Evolutionary conservation across 1,140 invertebrate genomes (phyloP).

Genomic region (Drosophila asahinai): DNA sequence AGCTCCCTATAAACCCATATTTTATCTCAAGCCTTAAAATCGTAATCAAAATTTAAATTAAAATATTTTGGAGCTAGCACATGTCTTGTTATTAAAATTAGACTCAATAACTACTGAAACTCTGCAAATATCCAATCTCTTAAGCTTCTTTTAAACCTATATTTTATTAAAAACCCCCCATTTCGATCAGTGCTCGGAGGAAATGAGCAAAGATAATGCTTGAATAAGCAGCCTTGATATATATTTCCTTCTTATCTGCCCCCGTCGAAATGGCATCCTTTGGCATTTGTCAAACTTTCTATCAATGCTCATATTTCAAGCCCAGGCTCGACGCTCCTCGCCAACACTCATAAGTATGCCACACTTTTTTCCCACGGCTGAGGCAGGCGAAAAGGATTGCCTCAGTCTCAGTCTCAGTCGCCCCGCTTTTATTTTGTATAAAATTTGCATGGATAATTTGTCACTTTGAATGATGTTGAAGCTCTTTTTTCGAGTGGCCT

Average conservation of each 20-base stretch:
- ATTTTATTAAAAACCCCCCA: neutral
- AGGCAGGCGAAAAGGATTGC: slow-evolving; percentile 19
- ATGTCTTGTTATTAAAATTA: neutral
- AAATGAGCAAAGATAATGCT: slow-evolving; percentile 55
- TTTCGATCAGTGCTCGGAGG: slow-evolving; percentile 15
- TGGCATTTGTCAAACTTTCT: slow-evolving; percentile 71
- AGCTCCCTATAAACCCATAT: too few species aligned
- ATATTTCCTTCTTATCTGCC: slow-evolving; percentile 1
- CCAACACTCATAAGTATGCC: slow-evolving; percentile 70
- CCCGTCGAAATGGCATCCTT: slow-evolving; percentile 32
- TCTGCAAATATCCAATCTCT: neutral
- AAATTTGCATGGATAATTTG: slow-evolving; percentile 84
- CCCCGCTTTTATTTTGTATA: slow-evolving; percentile 54
- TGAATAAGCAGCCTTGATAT: slow-evolving; percentile 42
- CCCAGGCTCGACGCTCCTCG: slow-evolving; percentile 31
- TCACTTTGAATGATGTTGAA: slow-evolving; percentile 81
- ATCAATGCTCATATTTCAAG: slow-evolving; percentile 76
- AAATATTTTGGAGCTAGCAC: too few species aligned
- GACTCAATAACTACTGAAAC: neutral
- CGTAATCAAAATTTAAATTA: too few species aligned
- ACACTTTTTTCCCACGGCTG: slow-evolving; percentile 72
- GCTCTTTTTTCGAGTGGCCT: slow-evolving; percentile 65
- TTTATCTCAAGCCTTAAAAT: neutral
- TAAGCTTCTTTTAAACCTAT: neutral
- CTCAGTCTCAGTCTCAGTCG: neutral